Evolutionary conservation across 2,797 vertebrate species (phyloP).

Genomic region (Amniataba percoides): DNA sequence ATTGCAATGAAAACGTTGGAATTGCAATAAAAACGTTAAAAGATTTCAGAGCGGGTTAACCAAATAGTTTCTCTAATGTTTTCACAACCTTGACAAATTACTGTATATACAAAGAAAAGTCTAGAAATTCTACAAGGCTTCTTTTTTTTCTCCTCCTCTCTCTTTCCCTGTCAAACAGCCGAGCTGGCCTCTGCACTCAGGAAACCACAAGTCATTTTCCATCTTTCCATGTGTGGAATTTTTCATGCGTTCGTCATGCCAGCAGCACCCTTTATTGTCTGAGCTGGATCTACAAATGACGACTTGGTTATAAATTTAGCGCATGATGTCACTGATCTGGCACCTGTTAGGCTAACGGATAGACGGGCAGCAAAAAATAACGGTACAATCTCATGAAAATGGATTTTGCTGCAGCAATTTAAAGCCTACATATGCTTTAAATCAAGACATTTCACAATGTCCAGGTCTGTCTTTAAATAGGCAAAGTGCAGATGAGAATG

Average conservation of each 20-base stretch:
- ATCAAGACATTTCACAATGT: conserved; percentile 38
- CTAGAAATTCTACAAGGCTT: conserved; percentile 69
- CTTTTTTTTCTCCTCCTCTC: neutral
- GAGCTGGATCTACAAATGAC: conserved; percentile 74
- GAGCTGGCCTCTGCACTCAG: conserved; percentile 77
- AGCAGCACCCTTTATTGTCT: conserved; percentile 76
- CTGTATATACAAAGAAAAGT: conserved; percentile 73
- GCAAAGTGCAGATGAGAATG: conserved; percentile 36
- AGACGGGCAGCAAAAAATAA: conserved; percentile 55
- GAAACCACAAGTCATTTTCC: conserved; percentile 87
- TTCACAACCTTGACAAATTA: conserved; percentile 78
- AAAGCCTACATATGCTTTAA: conserved; percentile 21
- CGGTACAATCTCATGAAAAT: conserved; percentile 47
- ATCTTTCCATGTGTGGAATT: conserved; percentile 86
- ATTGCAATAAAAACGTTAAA: conserved; percentile 60
- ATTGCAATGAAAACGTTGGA: conserved; percentile 70
- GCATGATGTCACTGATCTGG: conserved; percentile 82
- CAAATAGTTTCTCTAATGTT: conserved; percentile 67
- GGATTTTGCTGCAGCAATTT: conserved; percentile 47
- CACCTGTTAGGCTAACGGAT: conserved; percentile 49
- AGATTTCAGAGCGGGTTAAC: conserved; percentile 50
- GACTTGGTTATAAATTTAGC: conserved; percentile 78
- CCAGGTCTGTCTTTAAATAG: conserved; percentile 37
- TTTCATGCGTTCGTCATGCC: conserved; percentile 80
- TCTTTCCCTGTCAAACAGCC: conserved; percentile 71